phyloP scores from a whole-genome alignment of 2,113 vertebrate species.

The Rattus norvegicus region GRCr8 NC_086037.1:11256501-11257000 shows the following conservation, averaged over 20 bases:
- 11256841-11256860: neutral
- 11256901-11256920: neutral
- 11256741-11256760: conserved; percentile 32
- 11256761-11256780: conserved; percentile 28
- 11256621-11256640: neutral
- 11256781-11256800: conserved; percentile 28
- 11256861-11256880: conserved; percentile 31
- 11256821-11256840: conserved; percentile 36
- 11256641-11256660: neutral
- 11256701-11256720: conserved; percentile 41
- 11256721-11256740: conserved; percentile 69
- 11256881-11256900: neutral
- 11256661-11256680: neutral
- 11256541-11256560: neutral
- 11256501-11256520: neutral
- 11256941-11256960: neutral
- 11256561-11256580: neutral
- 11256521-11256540: neutral
- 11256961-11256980: too few relatives aligned
- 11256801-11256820: neutral
- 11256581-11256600: neutral
- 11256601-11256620: neutral
- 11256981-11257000: too few relatives aligned
- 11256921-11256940: neutral
- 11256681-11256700: neutral